A percentile compares a stretch with the other conserved stretches of the same genome.
Evolutionary conservation across 2,888 invertebrate genomes (phyloP).

Genomic region (Tryphoninae sp.): DNA sequence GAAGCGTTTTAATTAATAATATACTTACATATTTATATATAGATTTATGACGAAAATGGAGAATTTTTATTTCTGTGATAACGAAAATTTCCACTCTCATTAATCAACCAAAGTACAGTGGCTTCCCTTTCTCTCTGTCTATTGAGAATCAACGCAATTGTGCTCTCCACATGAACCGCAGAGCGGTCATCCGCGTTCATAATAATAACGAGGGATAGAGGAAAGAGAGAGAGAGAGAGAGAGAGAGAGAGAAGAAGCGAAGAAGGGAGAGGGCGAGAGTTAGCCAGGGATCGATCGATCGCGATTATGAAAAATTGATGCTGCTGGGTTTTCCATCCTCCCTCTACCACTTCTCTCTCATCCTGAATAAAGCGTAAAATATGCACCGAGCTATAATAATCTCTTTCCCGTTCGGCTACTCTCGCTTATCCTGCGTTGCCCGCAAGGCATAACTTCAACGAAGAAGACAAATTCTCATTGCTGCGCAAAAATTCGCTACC

Average conservation of each 20-base stretch:
- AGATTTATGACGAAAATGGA: conserved; percentile 26
- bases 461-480: background rate
- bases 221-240: conserved; percentile 1
- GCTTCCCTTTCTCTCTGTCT: conserved; percentile 11
- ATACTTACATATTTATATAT: conserved; percentile 17
- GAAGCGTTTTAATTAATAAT: conserved; percentile 42
- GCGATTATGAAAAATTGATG: conserved; percentile 50
- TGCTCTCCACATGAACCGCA: conserved; percentile 31
- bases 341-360: too few species aligned
- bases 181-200: conserved; percentile 43
- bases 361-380: conserved; percentile 29
- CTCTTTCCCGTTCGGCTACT: background rate
- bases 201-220: conserved; percentile 34
- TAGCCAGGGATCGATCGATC: conserved; percentile 49
- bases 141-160: conserved; percentile 21
- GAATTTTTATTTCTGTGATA: conserved; percentile 36
- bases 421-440: background rate
- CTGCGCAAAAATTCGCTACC: background rate
- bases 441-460: conserved; percentile 2
- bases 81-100: conserved; percentile 50
- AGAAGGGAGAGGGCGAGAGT: background rate
- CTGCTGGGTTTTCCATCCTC: background rate
- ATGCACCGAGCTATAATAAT: conserved; percentile 14
- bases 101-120: conserved; percentile 39
- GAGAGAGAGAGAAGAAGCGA: background rate